Percentiles rank a stretch among this genome's conserved stretches.
phyloP scores from a whole-genome alignment of 2,797 vertebrate species.

The Tamandua tetradactyla region DNA sequence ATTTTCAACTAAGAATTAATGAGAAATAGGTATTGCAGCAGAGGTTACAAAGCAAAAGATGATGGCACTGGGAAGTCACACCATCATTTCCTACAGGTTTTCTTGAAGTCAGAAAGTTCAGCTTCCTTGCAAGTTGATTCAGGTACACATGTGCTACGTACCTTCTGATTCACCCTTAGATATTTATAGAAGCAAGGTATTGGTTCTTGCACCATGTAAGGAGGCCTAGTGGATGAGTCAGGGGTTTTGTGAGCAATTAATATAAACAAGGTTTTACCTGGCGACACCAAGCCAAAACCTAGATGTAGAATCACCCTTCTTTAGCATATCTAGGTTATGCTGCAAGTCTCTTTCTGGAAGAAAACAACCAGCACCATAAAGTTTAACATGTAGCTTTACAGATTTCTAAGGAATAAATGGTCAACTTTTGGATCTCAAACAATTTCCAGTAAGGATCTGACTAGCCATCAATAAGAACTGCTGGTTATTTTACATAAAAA shows the following conservation, averaged over 20 bases:
- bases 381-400: background rate
- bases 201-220: background rate
- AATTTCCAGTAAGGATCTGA: background rate
- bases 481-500: background rate
- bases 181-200: background rate
- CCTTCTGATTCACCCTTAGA: background rate
- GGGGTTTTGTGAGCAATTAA: background rate
- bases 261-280: background rate
- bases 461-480: background rate
- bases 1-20: background rate
- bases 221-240: background rate
- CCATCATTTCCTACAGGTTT: background rate
- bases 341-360: background rate
- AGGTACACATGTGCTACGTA: background rate
- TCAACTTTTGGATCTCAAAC: background rate
- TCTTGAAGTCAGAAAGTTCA: background rate
- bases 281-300: background rate
- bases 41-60: background rate
- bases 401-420: constrained; percentile 8
- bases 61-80: background rate
- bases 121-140: background rate
- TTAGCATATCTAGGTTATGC: background rate
- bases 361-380: background rate
- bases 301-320: background rate
- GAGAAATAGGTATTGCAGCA: background rate